Conservation (phyloP, 2,888 invertebrate genomes). For the Scrobipalpa costella region DNA sequence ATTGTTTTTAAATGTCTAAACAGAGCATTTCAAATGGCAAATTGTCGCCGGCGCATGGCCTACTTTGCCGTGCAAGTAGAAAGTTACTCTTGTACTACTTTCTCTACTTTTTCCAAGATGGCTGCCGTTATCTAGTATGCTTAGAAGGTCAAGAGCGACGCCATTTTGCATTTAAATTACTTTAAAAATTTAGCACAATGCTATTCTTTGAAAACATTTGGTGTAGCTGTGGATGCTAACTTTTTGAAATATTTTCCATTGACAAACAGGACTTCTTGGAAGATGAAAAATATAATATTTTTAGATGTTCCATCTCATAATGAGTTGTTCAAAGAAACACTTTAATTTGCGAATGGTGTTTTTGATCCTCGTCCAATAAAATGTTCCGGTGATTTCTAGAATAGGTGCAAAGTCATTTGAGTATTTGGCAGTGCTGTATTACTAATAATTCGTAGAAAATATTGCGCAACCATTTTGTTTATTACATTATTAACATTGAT, state of each 20-base stretch:
- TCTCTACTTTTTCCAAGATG: conserved; percentile 80
- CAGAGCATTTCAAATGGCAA: conserved; percentile 45
- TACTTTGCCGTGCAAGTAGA: conserved; percentile 78
- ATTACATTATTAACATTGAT: background rate
- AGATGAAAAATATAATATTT: no score
- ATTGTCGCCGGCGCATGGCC: conserved; percentile 73
- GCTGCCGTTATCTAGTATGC: conserved; percentile 63
- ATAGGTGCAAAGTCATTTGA: background rate
- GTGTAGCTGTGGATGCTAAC: background rate
- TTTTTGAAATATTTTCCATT: background rate
- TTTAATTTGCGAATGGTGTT: background rate
- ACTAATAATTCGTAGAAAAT: background rate
- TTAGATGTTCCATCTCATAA: no score
- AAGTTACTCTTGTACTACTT: conserved; percentile 80
- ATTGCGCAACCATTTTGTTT: conserved; percentile 5
- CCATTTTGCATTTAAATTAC: conserved; percentile 40
- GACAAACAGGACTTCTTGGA: background rate
- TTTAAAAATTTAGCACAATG: conserved; percentile 34
- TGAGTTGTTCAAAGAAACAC: background rate
- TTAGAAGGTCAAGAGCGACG: conserved; percentile 67
- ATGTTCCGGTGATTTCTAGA: background rate
- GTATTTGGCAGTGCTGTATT: conserved; percentile 2
- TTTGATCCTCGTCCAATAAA: conserved; percentile 11
- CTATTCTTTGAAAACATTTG: conserved; percentile 16
- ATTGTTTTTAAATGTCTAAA: conserved; percentile 16